These are phyloP conservation scores for Cephus runcator DNA, from an alignment of 2,888 invertebrate species.

Conservation along the genomic window DNA sequence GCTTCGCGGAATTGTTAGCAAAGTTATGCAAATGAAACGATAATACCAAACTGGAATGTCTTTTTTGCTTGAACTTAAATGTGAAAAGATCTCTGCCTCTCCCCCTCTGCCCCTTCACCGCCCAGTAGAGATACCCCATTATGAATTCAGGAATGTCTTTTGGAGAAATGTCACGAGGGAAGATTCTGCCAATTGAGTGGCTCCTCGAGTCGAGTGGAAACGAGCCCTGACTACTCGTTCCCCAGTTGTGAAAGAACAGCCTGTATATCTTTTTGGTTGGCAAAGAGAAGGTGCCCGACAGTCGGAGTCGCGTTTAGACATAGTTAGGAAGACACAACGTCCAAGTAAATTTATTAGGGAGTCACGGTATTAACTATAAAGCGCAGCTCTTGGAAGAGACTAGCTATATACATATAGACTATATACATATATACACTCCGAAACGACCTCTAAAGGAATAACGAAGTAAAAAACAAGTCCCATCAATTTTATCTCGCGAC, in stretches of 20 bases:
- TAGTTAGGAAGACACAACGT: slow-evolving; percentile 9
- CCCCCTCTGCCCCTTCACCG: neutral
- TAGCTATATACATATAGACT: neutral
- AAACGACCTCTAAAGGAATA: slow-evolving; percentile 26
- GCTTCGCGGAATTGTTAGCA: neutral
- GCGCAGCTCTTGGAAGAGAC: slow-evolving; percentile 15
- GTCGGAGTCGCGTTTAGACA: neutral
- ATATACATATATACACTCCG: slow-evolving; percentile 2
- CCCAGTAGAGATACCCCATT: neutral
- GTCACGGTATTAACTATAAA: slow-evolving; percentile 34
- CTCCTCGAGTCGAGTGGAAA: neutral
- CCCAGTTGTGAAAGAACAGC: neutral
- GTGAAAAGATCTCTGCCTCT: neutral
- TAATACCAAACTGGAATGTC: neutral
- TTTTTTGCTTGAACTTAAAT: neutral
- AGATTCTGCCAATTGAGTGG: neutral
- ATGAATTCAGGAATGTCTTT: neutral
- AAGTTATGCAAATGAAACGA: neutral
- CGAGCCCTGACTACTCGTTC: neutral
- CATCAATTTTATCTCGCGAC: slow-evolving; percentile 31
- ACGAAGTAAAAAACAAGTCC: slow-evolving; percentile 38
- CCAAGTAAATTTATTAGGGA: slow-evolving; percentile 38
- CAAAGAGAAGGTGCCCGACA: neutral
- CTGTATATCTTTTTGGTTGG: neutral
- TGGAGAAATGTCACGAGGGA: neutral